Conservation (phyloP, 2,888 invertebrate genomes). For the Drosophila heteroneura region DNA sequence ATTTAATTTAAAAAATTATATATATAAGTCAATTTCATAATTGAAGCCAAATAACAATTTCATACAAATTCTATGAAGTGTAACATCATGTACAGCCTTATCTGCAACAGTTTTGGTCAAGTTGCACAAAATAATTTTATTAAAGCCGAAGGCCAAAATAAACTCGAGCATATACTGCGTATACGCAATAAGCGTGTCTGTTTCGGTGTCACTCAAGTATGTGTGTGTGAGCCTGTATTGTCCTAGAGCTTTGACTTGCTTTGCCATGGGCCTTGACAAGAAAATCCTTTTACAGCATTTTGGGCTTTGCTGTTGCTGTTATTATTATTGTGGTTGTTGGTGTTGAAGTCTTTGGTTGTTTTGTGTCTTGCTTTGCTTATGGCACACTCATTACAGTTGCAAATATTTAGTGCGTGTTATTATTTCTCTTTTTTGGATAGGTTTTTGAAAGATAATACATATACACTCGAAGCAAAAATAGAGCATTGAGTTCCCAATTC, state of each 20-base stretch:
- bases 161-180: conserved; percentile 44
- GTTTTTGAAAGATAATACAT: neutral
- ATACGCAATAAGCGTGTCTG: conserved; percentile 58
- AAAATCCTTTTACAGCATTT: conserved; percentile 76
- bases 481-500: neutral
- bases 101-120: conserved; percentile 42
- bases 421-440: conserved; percentile 57
- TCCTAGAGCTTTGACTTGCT: conserved; percentile 57
- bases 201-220: conserved; percentile 18
- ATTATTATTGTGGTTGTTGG: conserved; percentile 28
- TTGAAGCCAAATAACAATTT: conserved; percentile 19
- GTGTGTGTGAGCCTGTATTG: conserved; percentile 28
- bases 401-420: conserved; percentile 49
- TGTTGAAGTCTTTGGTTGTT: conserved; percentile 38
- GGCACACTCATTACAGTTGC: conserved; percentile 36
- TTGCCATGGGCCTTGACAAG: conserved; percentile 68
- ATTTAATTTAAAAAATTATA: neutral
- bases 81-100: conserved; percentile 26
- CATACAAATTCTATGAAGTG: conserved; percentile 38
- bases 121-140: conserved; percentile 64
- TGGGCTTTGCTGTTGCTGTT: conserved; percentile 55
- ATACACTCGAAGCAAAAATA: neutral
- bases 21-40: conserved; percentile 1
- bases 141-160: conserved; percentile 56
- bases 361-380: conserved; percentile 15